Evolutionary conservation across 2,797 vertebrate species (phyloP).

Genomic region (Eleutherodactylus coqui): DNA sequence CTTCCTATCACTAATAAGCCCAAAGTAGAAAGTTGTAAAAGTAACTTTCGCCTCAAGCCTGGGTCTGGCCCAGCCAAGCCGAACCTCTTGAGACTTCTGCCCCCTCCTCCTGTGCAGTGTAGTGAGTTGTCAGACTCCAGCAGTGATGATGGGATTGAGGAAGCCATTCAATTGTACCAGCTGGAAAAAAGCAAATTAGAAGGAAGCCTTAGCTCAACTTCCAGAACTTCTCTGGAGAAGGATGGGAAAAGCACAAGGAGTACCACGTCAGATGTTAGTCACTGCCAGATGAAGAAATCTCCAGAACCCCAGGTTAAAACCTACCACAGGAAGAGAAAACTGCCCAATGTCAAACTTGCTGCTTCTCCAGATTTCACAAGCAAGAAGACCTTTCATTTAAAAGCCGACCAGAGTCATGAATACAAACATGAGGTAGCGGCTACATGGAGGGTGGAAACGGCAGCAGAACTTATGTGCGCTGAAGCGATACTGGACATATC

Average conservation of each 20-base stretch:
- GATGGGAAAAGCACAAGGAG: constrained; percentile 40
- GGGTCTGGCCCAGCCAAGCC: neutral
- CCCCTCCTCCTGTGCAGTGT: neutral
- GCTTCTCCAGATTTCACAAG: constrained; percentile 47
- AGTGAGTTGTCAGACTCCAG: constrained; percentile 80
- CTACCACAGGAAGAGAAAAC: constrained; percentile 76
- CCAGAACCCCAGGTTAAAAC: constrained; percentile 71
- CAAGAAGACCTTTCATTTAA: constrained; percentile 65
- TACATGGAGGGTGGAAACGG: constrained; percentile 80
- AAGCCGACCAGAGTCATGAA: constrained; percentile 46
- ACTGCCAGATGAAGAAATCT: constrained; percentile 66
- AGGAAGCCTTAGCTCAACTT: constrained; percentile 56
- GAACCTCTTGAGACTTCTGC: fast-evolving
- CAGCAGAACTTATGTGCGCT: constrained; percentile 92
- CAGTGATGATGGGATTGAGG: constrained; percentile 95
- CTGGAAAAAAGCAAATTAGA: constrained; percentile 82
- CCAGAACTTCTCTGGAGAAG: constrained; percentile 20
- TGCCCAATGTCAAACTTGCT: constrained; percentile 65
- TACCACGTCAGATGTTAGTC: constrained; percentile 39
- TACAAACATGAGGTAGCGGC: constrained; percentile 53
- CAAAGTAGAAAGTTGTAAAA: neutral
- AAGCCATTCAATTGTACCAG: constrained; percentile 93
- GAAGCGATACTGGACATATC: constrained; percentile 98
- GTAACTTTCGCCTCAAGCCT: neutral
- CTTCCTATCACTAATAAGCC: constrained; percentile 65